Evolutionary conservation across 2,113 vertebrate species (phyloP).

Genomic region (Colinus virginianus): DNA sequence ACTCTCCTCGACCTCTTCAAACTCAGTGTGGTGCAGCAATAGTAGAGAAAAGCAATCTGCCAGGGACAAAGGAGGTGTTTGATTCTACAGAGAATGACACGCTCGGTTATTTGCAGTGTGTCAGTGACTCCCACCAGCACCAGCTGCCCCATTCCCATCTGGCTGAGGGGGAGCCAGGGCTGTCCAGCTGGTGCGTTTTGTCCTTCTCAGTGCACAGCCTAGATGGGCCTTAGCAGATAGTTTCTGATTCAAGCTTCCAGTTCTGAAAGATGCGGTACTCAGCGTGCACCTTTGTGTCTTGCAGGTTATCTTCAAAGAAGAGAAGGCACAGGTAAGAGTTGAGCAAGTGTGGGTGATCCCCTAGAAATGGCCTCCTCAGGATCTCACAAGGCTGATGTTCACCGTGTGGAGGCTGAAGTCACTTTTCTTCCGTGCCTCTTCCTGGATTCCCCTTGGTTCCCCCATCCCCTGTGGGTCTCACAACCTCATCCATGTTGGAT

Average conservation of each 20-base stretch:
- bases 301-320: conserved; percentile 92
- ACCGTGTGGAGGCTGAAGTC: not conserved
- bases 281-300: not conserved
- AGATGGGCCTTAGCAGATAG: not conserved
- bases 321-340: conserved; percentile 90
- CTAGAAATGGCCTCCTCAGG: not conserved
- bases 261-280: not conserved
- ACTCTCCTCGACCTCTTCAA: not conserved
- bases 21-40: not conserved
- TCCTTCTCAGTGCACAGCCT: not conserved
- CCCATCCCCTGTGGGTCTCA: not conserved
- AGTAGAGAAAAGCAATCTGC: not conserved
- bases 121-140: not conserved
- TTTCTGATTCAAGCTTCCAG: not conserved
- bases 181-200: not conserved
- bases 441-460: not conserved
- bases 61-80: not conserved
- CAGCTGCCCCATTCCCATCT: not conserved
- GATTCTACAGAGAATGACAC: not conserved
- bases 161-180: not conserved
- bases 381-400: not conserved
- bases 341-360: not conserved
- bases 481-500: not conserved
- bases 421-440: not conserved
- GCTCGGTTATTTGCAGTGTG: not conserved